Evolutionary conservation across 2,113 vertebrate species (phyloP), one percentile per base, ranked within the genome.

Genomic region (Cynoglossus semilaevis): DNA sequence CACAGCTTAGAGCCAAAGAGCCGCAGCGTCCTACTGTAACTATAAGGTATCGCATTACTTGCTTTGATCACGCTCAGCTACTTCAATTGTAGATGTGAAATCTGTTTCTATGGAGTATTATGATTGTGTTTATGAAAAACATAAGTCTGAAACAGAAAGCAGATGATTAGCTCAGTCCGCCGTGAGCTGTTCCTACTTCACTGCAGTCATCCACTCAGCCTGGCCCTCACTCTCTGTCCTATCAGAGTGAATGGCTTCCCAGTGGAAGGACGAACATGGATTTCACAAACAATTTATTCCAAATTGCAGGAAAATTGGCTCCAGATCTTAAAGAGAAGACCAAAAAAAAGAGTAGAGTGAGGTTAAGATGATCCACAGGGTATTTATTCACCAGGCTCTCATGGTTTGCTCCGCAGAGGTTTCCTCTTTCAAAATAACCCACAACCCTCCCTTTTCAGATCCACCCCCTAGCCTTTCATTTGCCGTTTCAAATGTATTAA

Each of bases 291-390:
- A 91, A 91, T 92, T 91, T 89, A 86, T 85, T 47, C 81, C 49
- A 91, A 92, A 91, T 92, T 89, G 85, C 86, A 89, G 88, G 89
- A 91, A 91, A 91, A 92, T 91, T 92, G 89, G 83, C 87, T 73
- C 67, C 85, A 89, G 88, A 90, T 88, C 82, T 86, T 86, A 82
- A 46, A 37, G 62, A 58, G 64, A 74, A 59, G 41, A 76, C 55
- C 1, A 71, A 41, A 29, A 29, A 29, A 75, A 76, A 57, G 44
- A 62, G 71, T 37, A 64, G 54, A 80, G 70, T 67, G 72, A 78
- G 79, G 79, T 86, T 87, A 82, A 78, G 72, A 90, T 84, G 89
- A 91, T 90, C 82, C 79, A 84, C 70, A 58, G 74, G 76, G 81
- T 79, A 82, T 89, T 91, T 88, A 85, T 87, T 83, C 88, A 77